Conservation (phyloP, 2,113 vertebrate genomes). For the Triplophysa tibetana region DNA sequence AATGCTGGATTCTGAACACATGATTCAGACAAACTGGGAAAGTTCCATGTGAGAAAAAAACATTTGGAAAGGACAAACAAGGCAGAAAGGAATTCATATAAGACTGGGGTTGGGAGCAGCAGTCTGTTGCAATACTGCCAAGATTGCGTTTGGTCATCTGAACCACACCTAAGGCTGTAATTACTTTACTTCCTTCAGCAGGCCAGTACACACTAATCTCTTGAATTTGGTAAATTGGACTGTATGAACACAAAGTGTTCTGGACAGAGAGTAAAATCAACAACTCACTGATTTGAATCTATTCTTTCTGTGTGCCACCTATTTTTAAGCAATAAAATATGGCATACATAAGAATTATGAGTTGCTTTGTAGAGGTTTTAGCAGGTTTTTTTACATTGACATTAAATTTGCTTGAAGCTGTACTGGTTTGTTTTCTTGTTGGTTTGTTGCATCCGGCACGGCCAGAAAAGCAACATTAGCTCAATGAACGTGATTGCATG, state of each 20-base stretch:
- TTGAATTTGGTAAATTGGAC: neutral
- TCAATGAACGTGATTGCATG: no score
- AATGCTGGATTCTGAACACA: conserved; percentile 4
- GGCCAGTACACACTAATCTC: conserved; percentile 5
- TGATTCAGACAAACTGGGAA: conserved; percentile 4
- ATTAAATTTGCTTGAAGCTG: no score
- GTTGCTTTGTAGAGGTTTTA: no score
- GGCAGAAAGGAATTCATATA: conserved; percentile 17
- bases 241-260: neutral
- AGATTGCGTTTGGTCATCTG: conserved; percentile 3
- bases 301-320: neutral
- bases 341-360: no score
- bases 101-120: conserved; percentile 4
- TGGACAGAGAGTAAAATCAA: conserved; percentile 9
- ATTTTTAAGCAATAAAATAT: neutral
- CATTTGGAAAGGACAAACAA: conserved; percentile 9
- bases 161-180: conserved; percentile 32
- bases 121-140: neutral
- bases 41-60: conserved; percentile 10
- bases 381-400: no score
- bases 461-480: no score
- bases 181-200: conserved; percentile 16
- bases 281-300: neutral
- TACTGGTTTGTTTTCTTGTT: no score
- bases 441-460: no score